These are phyloP conservation scores for Aphelenchoides fujianensis DNA, from an alignment of 1,140 invertebrate genomes.

Conservation along the genomic window DNA sequence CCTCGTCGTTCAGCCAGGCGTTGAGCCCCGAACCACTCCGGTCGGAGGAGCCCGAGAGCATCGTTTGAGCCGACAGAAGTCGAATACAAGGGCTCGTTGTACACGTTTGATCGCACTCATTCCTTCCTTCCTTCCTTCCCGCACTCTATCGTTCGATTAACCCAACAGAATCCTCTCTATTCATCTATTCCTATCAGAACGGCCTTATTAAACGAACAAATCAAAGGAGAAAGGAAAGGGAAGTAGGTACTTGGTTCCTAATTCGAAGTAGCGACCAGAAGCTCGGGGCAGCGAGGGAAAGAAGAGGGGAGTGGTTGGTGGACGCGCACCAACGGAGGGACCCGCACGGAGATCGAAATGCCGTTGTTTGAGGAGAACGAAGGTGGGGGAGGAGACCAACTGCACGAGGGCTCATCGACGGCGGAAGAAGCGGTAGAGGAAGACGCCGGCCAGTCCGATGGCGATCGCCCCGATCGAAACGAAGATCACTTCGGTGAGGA, in stretches of 20 bases:
- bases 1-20: neutral
- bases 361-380: neutral
- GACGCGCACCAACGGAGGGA: neutral
- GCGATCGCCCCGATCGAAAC: slow-evolving; percentile 35
- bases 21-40: neutral
- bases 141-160: too few species aligned
- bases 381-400: neutral
- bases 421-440: slow-evolving; percentile 17
- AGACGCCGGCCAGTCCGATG: slow-evolving; percentile 1
- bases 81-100: neutral
- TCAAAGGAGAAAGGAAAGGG: neutral
- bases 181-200: too few species aligned
- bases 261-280: neutral
- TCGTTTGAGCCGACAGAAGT: neutral
- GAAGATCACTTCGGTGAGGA: slow-evolving; percentile 33
- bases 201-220: too few species aligned
- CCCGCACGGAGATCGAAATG: neutral
- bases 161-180: too few species aligned
- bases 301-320: neutral
- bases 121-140: too few species aligned
- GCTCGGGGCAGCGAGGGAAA: neutral
- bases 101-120: too few species aligned
- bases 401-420: slow-evolving; percentile 4
- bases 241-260: too few species aligned
- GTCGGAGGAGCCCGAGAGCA: neutral